Base-by-base conservation (phyloP, 2,113 vertebrate species). In the Brachyhypopomus occidentalis region DNA sequence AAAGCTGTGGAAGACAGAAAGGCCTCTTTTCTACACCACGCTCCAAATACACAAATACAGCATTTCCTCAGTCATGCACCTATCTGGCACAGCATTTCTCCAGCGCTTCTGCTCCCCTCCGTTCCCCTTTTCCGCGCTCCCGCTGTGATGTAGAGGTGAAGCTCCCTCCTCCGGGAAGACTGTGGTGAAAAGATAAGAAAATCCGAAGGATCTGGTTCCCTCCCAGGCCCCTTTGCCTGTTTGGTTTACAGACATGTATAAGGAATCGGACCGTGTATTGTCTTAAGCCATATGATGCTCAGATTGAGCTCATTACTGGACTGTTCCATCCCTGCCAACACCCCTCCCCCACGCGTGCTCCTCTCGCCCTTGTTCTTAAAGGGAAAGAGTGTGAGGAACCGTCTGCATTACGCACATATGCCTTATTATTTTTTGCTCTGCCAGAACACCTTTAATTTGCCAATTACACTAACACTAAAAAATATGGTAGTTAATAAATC, bases 231-330 rank as follows among this genome's bases (percentile, higher is more conserved):
- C 83, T 84, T 87, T 62, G 75, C 25, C 80, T 60, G 58, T 85
- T 70, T 69, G 45, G n/a, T 67, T 87, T 72, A 80, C 70, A 38
- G 59, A 77, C 60, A 80, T 66, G 75, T 83, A 67, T 73, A 56
- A 86, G 77, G 81, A 86, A 79, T 87, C 84, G 86, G 87, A 90
- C 91, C 88, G 85, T 77, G 84, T 90, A 87, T 90, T 76, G 88
- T 90, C 90, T 86, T 88, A 87, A 91, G 88, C 92, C 90, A 90
- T 91, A 89, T 86, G 78, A 89, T 86, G 88, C 88, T 87, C 77
- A 84, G 91, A 91, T 92, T 90, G 90, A 90, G 91, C 91, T 94
- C 92, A 93, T 92, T 92, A 92, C 91, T 92, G 91, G 91, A 94
- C 92, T 91, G 92, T 92, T 94, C 91, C 91, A 93, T 89, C 92